Evolutionary conservation across 2,888 invertebrate genomes (phyloP).

Genomic region (Cryptosula pallasiana): DNA sequence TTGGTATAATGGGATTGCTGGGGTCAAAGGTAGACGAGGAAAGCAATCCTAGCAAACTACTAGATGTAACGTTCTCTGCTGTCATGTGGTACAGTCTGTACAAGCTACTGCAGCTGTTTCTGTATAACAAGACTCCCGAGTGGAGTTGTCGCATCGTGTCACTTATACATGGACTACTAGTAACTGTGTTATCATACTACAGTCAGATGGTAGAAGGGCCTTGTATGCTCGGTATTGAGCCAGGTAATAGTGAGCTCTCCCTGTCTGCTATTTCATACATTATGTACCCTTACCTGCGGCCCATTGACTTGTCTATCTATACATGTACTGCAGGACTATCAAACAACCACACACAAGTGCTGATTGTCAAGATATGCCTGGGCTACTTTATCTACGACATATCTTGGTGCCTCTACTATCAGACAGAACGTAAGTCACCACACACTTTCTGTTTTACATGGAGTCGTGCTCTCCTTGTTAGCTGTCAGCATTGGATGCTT

Average conservation of each 20-base stretch:
- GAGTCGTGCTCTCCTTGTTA: background rate
- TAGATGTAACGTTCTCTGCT: background rate
- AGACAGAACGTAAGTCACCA: slow-evolving; percentile 50
- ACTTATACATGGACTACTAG: slow-evolving; percentile 37
- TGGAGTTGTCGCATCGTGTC: slow-evolving; percentile 47
- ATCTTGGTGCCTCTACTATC: slow-evolving; percentile 47
- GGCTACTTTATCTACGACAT: slow-evolving; percentile 52
- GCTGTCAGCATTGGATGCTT: too few species aligned
- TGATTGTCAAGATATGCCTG: slow-evolving; percentile 39
- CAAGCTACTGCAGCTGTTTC: slow-evolving; percentile 34
- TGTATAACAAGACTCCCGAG: slow-evolving; percentile 37
- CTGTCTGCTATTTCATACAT: too few species aligned
- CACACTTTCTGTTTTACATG: background rate
- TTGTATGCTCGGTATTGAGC: slow-evolving; percentile 43
- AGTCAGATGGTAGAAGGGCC: slow-evolving; percentile 42
- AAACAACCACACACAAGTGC: slow-evolving; percentile 41
- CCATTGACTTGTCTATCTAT: too few species aligned
- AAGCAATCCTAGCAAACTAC: background rate
- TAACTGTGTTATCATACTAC: slow-evolving; percentile 35
- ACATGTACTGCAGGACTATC: slow-evolving; percentile 36
- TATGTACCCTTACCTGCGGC: too few species aligned
- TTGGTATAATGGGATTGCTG: too few species aligned
- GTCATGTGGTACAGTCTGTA: slow-evolving; percentile 39
- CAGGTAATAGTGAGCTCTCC: too few species aligned
- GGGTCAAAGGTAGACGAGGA: background rate